These are phyloP conservation scores for Trematomus loennbergii DNA, from an alignment of 2,113 vertebrate genomes.

Conservation along the genomic window DNA sequence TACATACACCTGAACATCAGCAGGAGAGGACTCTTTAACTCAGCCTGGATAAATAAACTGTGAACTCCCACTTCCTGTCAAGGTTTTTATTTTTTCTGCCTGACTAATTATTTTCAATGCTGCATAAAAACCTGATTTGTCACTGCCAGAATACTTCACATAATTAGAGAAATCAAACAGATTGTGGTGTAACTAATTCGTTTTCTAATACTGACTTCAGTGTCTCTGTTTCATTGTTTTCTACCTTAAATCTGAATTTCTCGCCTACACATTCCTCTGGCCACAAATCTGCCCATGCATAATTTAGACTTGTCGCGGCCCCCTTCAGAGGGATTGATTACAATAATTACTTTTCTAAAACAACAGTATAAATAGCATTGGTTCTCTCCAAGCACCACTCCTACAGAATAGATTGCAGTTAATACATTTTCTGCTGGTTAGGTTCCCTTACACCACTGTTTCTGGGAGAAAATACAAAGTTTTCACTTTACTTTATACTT, in stretches of 20 bases:
- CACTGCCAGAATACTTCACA: background rate
- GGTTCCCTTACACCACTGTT: background rate
- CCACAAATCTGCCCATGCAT: background rate
- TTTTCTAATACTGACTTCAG: no score
- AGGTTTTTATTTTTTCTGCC: background rate
- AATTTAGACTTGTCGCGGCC: background rate
- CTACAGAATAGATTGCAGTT: background rate
- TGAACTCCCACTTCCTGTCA: no score
- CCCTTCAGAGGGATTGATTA: conserved; percentile 7
- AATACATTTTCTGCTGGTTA: background rate
- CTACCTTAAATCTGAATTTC: background rate
- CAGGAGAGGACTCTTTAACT: no score
- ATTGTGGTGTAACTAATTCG: background rate
- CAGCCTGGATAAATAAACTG: no score
- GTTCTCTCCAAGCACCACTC: background rate
- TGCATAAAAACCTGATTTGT: background rate
- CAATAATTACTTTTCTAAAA: conserved; percentile 35
- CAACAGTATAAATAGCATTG: background rate
- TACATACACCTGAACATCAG: conserved; percentile 3
- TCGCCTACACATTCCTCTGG: background rate
- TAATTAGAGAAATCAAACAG: background rate
- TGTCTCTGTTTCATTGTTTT: no score
- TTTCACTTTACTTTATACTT: no score
- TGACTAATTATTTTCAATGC: conserved; percentile 1
- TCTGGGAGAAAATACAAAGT: no score